Evolutionary conservation across 2,888 invertebrate genomes (phyloP).

Genomic region (Leptinotarsa juncta): DNA sequence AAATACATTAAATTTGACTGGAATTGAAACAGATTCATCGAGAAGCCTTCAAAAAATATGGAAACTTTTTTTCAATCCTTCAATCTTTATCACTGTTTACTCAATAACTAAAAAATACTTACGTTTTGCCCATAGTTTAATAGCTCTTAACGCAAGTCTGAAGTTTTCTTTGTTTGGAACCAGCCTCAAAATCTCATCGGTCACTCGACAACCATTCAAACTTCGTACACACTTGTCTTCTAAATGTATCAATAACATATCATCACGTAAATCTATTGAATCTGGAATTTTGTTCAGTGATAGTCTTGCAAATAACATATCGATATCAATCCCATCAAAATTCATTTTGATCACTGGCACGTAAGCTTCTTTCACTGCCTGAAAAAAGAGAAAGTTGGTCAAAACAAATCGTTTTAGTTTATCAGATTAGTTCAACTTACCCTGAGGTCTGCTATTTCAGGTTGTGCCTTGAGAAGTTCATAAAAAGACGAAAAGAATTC

Average conservation of each 20-base stretch:
- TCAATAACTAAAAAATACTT: slow-evolving; percentile 60
- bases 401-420: no score
- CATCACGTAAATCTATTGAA: slow-evolving; percentile 87
- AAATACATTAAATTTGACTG: no score
- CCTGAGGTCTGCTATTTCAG: no score
- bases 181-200: slow-evolving; percentile 95
- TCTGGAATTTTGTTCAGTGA: slow-evolving; percentile 97
- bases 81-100: no score
- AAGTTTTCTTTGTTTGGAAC: slow-evolving; percentile 97
- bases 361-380: slow-evolving; percentile 97
- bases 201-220: slow-evolving; percentile 97
- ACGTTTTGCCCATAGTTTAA: slow-evolving; percentile 99
- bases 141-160: slow-evolving; percentile 90
- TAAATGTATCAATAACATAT: slow-evolving; percentile 92
- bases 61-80: neutral
- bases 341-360: slow-evolving; percentile 99
- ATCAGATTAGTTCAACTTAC: no score
- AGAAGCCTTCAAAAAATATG: neutral
- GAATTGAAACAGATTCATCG: neutral
- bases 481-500: no score
- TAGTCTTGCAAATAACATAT: slow-evolving; percentile 95
- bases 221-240: slow-evolving; percentile 97
- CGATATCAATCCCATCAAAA: slow-evolving; percentile 98
- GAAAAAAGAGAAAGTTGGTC: slow-evolving; percentile 27
- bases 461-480: no score